Conservation (phyloP, 2,888 invertebrate genomes). For the Drosophila diplacantha region DNA sequence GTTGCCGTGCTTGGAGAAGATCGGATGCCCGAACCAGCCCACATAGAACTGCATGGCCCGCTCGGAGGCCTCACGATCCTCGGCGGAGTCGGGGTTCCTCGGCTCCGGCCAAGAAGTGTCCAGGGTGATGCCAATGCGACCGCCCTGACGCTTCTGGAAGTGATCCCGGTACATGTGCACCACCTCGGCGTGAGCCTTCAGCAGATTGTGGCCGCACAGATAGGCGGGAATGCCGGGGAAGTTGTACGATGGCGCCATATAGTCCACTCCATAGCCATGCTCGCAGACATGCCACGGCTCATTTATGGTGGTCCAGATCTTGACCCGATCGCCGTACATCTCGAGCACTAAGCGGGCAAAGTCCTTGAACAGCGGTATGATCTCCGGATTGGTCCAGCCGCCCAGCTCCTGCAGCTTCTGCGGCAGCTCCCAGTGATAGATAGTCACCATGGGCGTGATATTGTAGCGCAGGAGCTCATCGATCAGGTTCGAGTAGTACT, state of each 20-base stretch:
- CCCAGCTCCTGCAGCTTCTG: conserved; percentile 82
- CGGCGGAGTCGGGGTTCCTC: conserved; percentile 78
- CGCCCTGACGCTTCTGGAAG: conserved; percentile 80
- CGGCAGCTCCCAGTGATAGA: conserved; percentile 86
- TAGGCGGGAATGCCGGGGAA: conserved; percentile 83
- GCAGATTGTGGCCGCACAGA: conserved; percentile 84
- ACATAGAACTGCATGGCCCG: conserved; percentile 81
- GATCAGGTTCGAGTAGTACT: conserved; percentile 87
- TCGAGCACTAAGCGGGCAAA: conserved; percentile 82
- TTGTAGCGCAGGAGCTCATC: conserved; percentile 83
- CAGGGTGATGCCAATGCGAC: conserved; percentile 82
- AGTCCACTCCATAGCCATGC: conserved; percentile 79
- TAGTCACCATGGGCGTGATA: conserved; percentile 84
- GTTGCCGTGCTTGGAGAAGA: conserved; percentile 82
- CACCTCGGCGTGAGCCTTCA: conserved; percentile 86
- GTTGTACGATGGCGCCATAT: conserved; percentile 81
- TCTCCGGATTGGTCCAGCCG: conserved; percentile 84
- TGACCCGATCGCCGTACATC: conserved; percentile 82
- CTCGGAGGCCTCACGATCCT: conserved; percentile 82
- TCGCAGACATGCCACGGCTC: conserved; percentile 81
- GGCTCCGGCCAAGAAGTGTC: conserved; percentile 83
- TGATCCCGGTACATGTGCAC: conserved; percentile 82
- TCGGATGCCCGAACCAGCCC: conserved; percentile 84
- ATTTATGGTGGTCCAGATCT: conserved; percentile 87
- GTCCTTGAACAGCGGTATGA: conserved; percentile 82